A percentile compares a stretch with the other conserved stretches of the same genome.
Conservation (phyloP, 2,797 vertebrate species). For the Gobio occitaniae region DNA sequence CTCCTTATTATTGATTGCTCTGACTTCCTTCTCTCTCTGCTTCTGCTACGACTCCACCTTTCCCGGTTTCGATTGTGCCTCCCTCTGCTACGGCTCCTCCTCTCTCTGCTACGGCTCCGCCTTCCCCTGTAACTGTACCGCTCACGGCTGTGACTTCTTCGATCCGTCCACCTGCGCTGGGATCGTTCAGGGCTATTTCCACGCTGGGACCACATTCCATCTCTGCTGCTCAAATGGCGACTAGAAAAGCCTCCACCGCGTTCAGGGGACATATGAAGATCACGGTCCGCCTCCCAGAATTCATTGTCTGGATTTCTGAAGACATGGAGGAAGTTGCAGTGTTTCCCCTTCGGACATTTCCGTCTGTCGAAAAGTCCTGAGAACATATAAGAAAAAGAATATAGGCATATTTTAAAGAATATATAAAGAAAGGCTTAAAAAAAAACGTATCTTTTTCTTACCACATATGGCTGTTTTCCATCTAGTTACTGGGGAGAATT, state of each 20-base stretch:
- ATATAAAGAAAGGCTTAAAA: not conserved
- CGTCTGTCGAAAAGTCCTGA: conserved; percentile 94
- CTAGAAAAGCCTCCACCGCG: conserved; percentile 73
- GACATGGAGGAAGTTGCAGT: conserved; percentile 98
- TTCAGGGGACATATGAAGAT: conserved; percentile 88
- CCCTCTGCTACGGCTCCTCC: conserved; percentile 48
- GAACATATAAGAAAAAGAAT: conserved; percentile 48
- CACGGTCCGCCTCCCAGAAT: conserved; percentile 95
- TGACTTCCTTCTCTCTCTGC: conserved; percentile 66
- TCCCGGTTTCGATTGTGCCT: conserved; percentile 67
- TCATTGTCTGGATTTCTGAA: conserved; percentile 95
- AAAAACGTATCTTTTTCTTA: conserved; percentile 67
- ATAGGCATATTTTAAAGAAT: not conserved
- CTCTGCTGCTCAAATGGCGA: conserved; percentile 77
- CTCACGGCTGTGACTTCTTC: conserved; percentile 61
- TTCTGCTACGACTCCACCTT: conserved; percentile 69
- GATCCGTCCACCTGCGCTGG: conserved; percentile 70
- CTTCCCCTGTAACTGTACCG: conserved; percentile 43
- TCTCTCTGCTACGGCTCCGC: not conserved
- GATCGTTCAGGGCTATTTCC: conserved; percentile 84
- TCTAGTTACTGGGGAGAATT: conserved; percentile 92
- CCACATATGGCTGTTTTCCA: conserved; percentile 99
- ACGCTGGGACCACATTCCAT: conserved; percentile 77
- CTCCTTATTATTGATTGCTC: conserved; percentile 54
- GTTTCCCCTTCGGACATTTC: conserved; percentile 94